Percentiles rank a stretch among this genome's conserved stretches.
These are phyloP conservation scores for Orcinus orca DNA, from an alignment of 2,113 vertebrate genomes.

Conservation along the genomic window DNA sequence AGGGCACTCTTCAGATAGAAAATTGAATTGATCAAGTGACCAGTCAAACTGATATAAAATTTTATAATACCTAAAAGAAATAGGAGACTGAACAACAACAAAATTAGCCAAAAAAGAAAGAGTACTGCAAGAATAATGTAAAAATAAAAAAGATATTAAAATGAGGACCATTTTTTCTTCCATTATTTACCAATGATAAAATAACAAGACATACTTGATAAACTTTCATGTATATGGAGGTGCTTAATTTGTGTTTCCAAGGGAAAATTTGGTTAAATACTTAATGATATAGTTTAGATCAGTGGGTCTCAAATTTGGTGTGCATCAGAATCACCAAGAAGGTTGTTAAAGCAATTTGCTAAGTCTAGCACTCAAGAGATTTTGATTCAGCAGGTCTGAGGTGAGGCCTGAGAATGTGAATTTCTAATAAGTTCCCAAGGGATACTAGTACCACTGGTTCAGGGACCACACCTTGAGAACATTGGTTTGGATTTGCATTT, in stretches of 20 bases:
- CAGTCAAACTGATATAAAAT: neutral
- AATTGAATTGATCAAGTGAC: constrained; percentile 12
- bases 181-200: neutral
- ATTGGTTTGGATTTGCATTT: neutral
- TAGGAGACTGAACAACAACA: neutral
- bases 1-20: neutral
- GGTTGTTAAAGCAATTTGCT: neutral
- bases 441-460: neutral
- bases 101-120: neutral
- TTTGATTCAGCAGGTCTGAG: neutral
- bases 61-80: constrained; percentile 26
- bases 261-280: neutral
- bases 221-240: neutral
- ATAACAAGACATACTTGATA: neutral
- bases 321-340: neutral
- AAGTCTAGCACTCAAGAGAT: neutral
- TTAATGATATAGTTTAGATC: neutral
- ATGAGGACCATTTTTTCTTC: neutral
- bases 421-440: neutral
- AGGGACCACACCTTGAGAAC: neutral
- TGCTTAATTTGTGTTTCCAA: neutral
- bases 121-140: neutral
- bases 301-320: neutral
- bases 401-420: neutral
- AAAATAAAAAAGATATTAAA: neutral